Evolutionary conservation across 1,140 invertebrate species (phyloP).

Genomic region (Probaryconus sp.): DNA sequence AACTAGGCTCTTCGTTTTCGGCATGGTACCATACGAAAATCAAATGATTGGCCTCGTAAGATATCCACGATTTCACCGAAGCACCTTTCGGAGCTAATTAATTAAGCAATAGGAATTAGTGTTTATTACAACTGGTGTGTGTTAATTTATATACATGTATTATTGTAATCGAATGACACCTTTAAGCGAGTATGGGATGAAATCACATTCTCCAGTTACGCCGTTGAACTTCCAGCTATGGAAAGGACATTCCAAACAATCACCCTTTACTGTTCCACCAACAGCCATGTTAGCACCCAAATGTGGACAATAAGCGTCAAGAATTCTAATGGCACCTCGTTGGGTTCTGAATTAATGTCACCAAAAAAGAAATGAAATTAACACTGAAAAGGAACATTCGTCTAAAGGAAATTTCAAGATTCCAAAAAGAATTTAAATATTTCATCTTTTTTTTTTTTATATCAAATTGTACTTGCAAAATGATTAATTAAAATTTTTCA

Average conservation of each 20-base stretch:
- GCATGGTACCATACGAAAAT: conserved; percentile 92
- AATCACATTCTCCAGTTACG: conserved; percentile 83
- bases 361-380: not conserved
- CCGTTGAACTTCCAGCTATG: conserved; percentile 91
- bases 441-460: no score
- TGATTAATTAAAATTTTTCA: no score
- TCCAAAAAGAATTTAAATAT: no score
- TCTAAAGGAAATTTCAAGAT: no score
- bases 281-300: conserved; percentile 90
- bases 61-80: conserved; percentile 83
- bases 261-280: conserved; percentile 85
- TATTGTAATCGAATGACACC: conserved; percentile 66
- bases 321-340: conserved; percentile 81
- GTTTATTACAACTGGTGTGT: no score
- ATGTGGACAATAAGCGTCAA: conserved; percentile 94
- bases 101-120: conserved; percentile 18
- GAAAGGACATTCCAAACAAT: conserved; percentile 93
- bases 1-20: conserved; percentile 83
- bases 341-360: conserved; percentile 74
- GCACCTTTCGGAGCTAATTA: conserved; percentile 80
- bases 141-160: conserved; percentile 2
- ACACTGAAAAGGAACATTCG: no score
- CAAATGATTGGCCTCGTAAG: conserved; percentile 84
- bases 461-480: no score
- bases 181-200: conserved; percentile 83